These are phyloP conservation scores for Zaprionus capensis DNA, from an alignment of 1,140 invertebrate species.

Conservation along the genomic window DNA sequence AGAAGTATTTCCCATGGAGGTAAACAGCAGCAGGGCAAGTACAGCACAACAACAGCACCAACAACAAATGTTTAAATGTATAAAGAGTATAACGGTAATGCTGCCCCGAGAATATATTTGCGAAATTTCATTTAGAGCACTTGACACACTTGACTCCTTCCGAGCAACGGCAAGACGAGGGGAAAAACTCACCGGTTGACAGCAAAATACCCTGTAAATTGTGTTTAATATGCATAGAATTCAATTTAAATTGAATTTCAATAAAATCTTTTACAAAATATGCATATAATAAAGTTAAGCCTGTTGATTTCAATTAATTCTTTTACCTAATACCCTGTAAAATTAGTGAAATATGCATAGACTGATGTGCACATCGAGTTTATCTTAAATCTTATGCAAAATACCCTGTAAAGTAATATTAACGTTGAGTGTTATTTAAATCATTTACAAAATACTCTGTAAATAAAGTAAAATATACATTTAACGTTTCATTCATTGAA, in stretches of 20 bases:
- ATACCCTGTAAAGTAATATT: background rate
- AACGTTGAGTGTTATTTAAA: too few relatives aligned
- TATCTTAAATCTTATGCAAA: background rate
- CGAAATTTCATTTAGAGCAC: slow-evolving; percentile 42
- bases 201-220: background rate
- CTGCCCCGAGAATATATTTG: slow-evolving; percentile 30
- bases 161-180: background rate
- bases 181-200: background rate
- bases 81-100: slow-evolving; percentile 3
- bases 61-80: slow-evolving; percentile 22
- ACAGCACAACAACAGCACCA: slow-evolving; percentile 7
- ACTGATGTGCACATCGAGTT: too few relatives aligned
- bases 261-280: too few relatives aligned
- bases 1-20: slow-evolving; percentile 32
- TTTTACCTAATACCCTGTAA: background rate
- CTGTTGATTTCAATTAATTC: too few relatives aligned
- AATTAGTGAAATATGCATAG: background rate
- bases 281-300: too few relatives aligned
- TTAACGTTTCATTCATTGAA: too few relatives aligned
- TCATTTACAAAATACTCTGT: background rate
- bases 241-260: too few relatives aligned
- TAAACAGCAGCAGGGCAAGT: slow-evolving; percentile 28
- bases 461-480: too few relatives aligned
- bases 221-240: background rate
- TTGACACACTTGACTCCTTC: slow-evolving; percentile 32